Percentiles rank a stretch among this genome's conserved stretches.
These are phyloP conservation scores for Exocentrus adspersus DNA, from an alignment of 2,888 invertebrate genomes.

Conservation along the genomic window DNA sequence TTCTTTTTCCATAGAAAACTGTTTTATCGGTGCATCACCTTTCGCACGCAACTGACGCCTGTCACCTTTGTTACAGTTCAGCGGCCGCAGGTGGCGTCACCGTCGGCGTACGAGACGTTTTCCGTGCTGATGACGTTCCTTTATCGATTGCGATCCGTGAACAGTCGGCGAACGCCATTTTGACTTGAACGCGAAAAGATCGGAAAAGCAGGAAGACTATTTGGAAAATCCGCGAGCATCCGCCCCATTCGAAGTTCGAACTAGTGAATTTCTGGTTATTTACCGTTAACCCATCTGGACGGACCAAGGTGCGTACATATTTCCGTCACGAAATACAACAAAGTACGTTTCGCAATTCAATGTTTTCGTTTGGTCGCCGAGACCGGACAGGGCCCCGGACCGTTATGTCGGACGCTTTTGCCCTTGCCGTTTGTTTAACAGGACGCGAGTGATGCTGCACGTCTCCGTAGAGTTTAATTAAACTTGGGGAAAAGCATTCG, in stretches of 20 bases:
- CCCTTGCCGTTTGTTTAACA: conserved; percentile 24
- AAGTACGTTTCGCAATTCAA: conserved; percentile 56
- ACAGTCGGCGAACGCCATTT: conserved; percentile 66
- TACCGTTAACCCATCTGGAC: conserved; percentile 75
- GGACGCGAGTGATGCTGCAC: conserved; percentile 1
- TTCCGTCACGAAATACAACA: conserved; percentile 46
- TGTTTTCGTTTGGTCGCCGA: conserved; percentile 57
- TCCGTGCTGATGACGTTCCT: conserved; percentile 57
- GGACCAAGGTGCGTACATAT: conserved; percentile 77
- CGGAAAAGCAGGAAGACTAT: conserved; percentile 57
- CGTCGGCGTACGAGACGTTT: no score
- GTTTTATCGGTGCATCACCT: no score
- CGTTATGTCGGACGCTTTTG: conserved; percentile 50
- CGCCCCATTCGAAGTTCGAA: conserved; percentile 59
- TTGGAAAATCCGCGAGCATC: conserved; percentile 64
- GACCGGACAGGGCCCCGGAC: conserved; percentile 49
- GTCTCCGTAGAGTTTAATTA: conserved; percentile 14
- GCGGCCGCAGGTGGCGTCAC: conserved; percentile 49
- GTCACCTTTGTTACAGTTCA: conserved; percentile 41
- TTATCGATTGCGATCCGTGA: conserved; percentile 61
- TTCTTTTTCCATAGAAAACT: no score
- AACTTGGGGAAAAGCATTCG: conserved; percentile 5
- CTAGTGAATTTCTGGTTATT: conserved; percentile 62
- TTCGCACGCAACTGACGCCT: neutral
- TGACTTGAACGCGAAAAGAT: conserved; percentile 62